A percentile compares a stretch with the other conserved stretches of the same genome.
Evolutionary conservation across 1,140 invertebrate genomes (phyloP).

Genomic region (Heliothis virescens): DNA sequence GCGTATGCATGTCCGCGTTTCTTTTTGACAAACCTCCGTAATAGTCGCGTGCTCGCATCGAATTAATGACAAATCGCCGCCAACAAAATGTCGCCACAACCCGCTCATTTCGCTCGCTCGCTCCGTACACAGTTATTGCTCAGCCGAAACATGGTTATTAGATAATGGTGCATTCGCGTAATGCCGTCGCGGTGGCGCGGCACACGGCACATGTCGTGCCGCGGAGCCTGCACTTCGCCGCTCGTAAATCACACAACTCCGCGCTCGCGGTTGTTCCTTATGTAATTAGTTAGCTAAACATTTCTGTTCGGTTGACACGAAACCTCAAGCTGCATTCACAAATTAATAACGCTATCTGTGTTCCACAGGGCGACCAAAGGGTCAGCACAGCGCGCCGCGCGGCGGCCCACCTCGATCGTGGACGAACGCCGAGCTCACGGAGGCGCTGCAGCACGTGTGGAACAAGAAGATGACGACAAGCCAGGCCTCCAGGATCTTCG

Average conservation of each 20-base stretch:
- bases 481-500: conserved; percentile 95
- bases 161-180: conserved; percentile 78
- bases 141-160: conserved; percentile 80
- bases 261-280: conserved; percentile 57
- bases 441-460: conserved; percentile 96
- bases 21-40: conserved; percentile 80
- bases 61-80: conserved; percentile 81
- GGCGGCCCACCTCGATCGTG: conserved; percentile 95
- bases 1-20: conserved; percentile 75
- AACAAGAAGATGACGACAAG: conserved; percentile 98
- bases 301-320: conserved; percentile 59
- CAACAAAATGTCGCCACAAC: conserved; percentile 71
- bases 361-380: conserved; percentile 90
- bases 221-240: conserved; percentile 60
- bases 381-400: conserved; percentile 94
- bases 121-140: conserved; percentile 67
- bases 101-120: conserved; percentile 72
- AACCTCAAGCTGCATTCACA: conserved; percentile 37
- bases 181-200: conserved; percentile 61
- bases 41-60: conserved; percentile 79
- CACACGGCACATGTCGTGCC: conserved; percentile 81
- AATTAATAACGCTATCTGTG: conserved; percentile 46
- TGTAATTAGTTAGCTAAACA: conserved; percentile 72
- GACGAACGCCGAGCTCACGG: conserved; percentile 95
- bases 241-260: conserved; percentile 72